Evolutionary conservation across 2,888 invertebrate species (phyloP).

Genomic region (Tenthredo mesomela): DNA sequence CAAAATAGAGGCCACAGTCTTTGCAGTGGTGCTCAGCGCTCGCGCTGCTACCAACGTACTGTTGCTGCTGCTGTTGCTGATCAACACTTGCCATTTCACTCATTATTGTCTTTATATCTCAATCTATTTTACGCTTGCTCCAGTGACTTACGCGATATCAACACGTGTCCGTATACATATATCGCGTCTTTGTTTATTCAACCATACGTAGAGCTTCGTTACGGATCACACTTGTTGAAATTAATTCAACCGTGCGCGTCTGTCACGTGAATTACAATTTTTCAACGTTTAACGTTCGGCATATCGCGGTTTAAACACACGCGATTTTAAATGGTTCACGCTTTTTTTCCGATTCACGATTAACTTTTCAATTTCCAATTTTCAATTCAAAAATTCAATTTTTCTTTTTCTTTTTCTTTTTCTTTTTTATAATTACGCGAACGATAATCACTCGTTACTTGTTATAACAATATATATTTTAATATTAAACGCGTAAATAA

Average conservation of each 20-base stretch:
- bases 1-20: constrained; percentile 87
- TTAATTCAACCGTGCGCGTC: constrained; percentile 25
- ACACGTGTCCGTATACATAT: constrained; percentile 45
- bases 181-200: constrained; percentile 29
- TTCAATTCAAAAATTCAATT: not conserved
- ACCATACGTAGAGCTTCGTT: constrained; percentile 13
- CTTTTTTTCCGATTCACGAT: not conserved
- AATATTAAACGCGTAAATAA: constrained; percentile 33
- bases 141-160: constrained; percentile 31
- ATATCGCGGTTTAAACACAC: not conserved
- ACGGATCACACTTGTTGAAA: constrained; percentile 22
- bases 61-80: constrained; percentile 81
- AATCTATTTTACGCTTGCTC: not conserved
- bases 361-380: not conserved
- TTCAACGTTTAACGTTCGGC: constrained; percentile 7
- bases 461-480: not conserved
- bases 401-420: not conserved
- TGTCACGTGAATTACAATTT: constrained; percentile 11
- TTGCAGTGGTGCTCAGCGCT: constrained; percentile 85
- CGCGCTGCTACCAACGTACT: constrained; percentile 68
- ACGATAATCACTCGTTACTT: not conserved
- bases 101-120: constrained; percentile 60
- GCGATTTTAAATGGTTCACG: not conserved
- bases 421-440: not conserved
- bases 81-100: constrained; percentile 74